Evolutionary conservation across 2,888 invertebrate genomes (phyloP).

Genomic region (Campoplex capitator): DNA sequence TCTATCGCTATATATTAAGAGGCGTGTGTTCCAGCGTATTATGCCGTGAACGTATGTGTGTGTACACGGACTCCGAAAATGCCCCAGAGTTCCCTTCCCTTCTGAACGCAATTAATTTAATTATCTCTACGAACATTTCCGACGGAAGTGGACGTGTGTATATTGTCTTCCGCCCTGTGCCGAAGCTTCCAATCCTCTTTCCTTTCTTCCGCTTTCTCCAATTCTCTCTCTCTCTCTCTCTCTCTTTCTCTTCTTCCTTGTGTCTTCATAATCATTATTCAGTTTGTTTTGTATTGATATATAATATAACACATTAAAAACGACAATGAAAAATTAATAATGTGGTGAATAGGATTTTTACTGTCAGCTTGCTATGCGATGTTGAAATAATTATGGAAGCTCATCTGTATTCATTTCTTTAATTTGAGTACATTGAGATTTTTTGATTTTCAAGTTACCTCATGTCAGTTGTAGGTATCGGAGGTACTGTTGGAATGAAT

Average conservation of each 20-base stretch:
- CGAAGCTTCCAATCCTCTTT: constrained; percentile 26
- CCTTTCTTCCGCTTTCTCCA: not conserved
- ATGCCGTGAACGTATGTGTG: not conserved
- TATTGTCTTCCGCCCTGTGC: constrained; percentile 58
- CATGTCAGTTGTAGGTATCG: not conserved
- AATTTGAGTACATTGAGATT: not conserved
- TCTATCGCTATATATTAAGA: constrained; percentile 1
- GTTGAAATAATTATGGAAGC: constrained; percentile 11
- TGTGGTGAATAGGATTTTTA: not conserved
- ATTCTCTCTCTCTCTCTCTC: not conserved
- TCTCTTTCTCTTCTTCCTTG: not conserved
- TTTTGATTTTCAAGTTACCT: not conserved
- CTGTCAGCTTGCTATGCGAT: not conserved
- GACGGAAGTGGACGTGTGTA: constrained; percentile 69
- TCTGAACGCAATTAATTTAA: constrained; percentile 73
- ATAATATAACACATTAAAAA: not conserved
- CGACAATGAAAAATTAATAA: constrained; percentile 41
- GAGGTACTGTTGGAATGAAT: not conserved
- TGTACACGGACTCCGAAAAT: constrained; percentile 30
- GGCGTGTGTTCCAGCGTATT: constrained; percentile 20
- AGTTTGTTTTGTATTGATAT: constrained; percentile 1
- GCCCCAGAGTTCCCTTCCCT: constrained; percentile 51
- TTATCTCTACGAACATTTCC: constrained; percentile 76
- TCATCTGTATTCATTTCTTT: not conserved
- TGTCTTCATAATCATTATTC: not conserved